Evolutionary conservation across 2,888 invertebrate genomes (phyloP).

Genomic region (Trissolcus brochymenae): DNA sequence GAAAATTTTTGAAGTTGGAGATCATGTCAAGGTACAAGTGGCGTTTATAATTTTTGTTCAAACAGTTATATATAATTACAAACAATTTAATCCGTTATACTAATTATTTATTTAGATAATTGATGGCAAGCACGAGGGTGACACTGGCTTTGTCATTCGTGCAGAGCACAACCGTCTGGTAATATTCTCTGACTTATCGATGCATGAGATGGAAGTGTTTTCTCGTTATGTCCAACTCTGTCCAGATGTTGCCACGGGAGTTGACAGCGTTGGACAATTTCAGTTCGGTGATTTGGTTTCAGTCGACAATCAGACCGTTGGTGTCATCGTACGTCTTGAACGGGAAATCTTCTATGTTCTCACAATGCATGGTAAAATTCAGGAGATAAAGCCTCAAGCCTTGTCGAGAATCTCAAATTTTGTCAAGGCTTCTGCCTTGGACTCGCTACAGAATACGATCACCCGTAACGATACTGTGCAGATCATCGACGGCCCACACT

Average conservation of each 20-base stretch:
- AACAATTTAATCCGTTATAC: not conserved
- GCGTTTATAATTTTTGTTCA: not conserved
- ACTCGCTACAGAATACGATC: conserved; percentile 89
- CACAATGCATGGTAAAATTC: conserved; percentile 96
- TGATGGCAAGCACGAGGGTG: conserved; percentile 93
- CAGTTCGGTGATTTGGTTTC: conserved; percentile 99
- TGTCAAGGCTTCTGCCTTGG: conserved; percentile 92
- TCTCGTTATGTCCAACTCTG: conserved; percentile 97
- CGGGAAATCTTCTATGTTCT: conserved; percentile 98
- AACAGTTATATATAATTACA: not conserved
- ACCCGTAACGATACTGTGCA: conserved; percentile 88
- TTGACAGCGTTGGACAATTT: conserved; percentile 98
- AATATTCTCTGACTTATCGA: conserved; percentile 96
- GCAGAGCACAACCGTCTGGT: conserved; percentile 95
- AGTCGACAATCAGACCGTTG: conserved; percentile 96
- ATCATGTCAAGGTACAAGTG: conserved; percentile 93
- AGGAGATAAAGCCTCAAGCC: conserved; percentile 80
- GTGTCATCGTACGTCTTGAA: conserved; percentile 97
- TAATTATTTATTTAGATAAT: conserved; percentile 63
- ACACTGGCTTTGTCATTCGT: conserved; percentile 96
- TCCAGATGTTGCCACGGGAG: conserved; percentile 98
- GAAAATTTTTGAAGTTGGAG: conserved; percentile 97
- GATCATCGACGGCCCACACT: conserved; percentile 97
- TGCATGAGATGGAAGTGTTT: conserved; percentile 97
- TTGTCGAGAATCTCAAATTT: conserved; percentile 86